These are phyloP conservation scores for Bufotes viridis DNA, from an alignment of 2,797 vertebrate species.

Conservation along the genomic window DNA sequence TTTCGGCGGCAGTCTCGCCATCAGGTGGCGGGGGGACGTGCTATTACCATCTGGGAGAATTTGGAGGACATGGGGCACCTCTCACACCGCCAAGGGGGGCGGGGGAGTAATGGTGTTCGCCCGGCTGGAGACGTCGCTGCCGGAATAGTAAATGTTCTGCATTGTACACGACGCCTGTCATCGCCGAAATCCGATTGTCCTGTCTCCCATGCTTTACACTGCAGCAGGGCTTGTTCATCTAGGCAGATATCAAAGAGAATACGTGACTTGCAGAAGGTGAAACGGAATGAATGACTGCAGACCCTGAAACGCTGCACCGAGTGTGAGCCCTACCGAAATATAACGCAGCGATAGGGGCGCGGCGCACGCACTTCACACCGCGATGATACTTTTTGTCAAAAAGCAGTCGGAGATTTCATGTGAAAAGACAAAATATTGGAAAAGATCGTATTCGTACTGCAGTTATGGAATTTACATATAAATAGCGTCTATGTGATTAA, in stretches of 20 bases:
- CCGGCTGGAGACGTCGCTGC: too few species aligned
- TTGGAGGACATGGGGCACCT: constrained; percentile 12
- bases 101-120: too few species aligned
- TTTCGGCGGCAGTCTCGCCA: constrained; percentile 23
- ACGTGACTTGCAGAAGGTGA: too few species aligned
- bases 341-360: background rate
- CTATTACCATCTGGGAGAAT: constrained; percentile 37
- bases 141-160: too few species aligned
- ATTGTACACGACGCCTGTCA: too few species aligned
- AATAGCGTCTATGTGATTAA: background rate
- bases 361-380: background rate
- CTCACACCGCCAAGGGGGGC: background rate
- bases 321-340: too few species aligned
- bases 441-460: background rate
- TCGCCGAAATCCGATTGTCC: too few species aligned
- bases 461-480: constrained; percentile 29
- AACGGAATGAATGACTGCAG: too few species aligned
- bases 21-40: constrained; percentile 7
- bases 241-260: too few species aligned
- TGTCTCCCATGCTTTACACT: too few species aligned
- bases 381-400: background rate
- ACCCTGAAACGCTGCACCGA: too few species aligned
- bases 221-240: too few species aligned
- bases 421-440: background rate
- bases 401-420: background rate